Percentiles rank a stretch among this genome's conserved stretches.
Evolutionary conservation across 1,140 invertebrate species (phyloP).

Genomic region (Oryzaephilus surinamensis): DNA sequence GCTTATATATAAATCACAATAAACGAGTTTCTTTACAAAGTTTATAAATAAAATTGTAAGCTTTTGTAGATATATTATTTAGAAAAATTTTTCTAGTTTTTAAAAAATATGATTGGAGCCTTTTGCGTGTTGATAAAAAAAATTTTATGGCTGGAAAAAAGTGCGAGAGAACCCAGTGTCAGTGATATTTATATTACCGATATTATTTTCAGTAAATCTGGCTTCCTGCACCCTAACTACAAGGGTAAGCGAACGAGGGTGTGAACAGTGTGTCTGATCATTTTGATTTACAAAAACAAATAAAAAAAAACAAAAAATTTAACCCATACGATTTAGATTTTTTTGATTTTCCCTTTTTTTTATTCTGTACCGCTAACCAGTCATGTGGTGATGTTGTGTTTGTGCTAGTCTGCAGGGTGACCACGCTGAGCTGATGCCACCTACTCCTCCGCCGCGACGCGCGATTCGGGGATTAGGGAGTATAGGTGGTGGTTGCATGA

Average conservation of each 20-base stretch:
- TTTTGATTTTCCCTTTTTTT: constrained; percentile 17
- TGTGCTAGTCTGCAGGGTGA: constrained; percentile 38
- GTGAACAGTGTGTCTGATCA: constrained; percentile 17
- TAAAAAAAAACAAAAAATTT: too few species aligned
- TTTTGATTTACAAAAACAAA: constrained; percentile 25
- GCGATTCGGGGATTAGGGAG: constrained; percentile 25
- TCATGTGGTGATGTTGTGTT: constrained; percentile 24
- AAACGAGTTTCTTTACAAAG: too few species aligned
- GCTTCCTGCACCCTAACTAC: constrained; percentile 45
- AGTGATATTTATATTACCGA: constrained; percentile 10
- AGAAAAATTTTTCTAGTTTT: neutral
- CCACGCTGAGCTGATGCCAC: constrained; percentile 36
- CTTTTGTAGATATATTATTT: neutral
- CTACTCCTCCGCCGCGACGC: constrained; percentile 38
- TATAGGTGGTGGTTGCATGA: constrained; percentile 21
- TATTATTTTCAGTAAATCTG: constrained; percentile 41
- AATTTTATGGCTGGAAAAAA: constrained; percentile 6
- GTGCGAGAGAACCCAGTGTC: constrained; percentile 6
- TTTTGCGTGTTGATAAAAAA: constrained; percentile 6
- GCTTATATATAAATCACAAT: neutral
- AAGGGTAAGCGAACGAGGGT: constrained; percentile 39
- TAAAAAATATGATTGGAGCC: neutral
- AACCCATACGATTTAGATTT: constrained; percentile 14
- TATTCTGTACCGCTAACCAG: constrained; percentile 12
- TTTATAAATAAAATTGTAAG: neutral